Evolutionary conservation across 2,888 invertebrate species (phyloP), one percentile per base, ranked within the genome.

Genomic region (Smittia aterrima): DNA sequence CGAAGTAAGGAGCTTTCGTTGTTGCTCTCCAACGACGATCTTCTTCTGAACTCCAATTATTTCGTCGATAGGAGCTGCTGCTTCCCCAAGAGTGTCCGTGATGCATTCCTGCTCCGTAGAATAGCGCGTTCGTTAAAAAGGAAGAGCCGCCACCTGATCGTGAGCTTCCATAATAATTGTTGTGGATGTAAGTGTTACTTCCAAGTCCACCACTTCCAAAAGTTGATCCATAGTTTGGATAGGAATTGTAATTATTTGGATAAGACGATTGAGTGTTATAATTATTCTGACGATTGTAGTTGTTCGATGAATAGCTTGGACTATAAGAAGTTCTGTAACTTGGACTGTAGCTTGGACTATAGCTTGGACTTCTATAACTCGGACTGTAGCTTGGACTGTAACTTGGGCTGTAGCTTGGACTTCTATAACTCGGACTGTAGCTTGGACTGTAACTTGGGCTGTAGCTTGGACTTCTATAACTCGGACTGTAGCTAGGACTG

Each of bases 31-130:
- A 72, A 18, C 41, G 27, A 11, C 72, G 11, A 24, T 72, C 72
- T 9, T 72, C 40, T 18, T 72, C 40, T 16, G 58, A 58, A 40
- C 20, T 13, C 72, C 72, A 72, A 58, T 1, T 1, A 32, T 25
- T 47, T 16, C 54, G 27, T 1, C 54, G 41, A 20, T 54, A 47
- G 41, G 24, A 27, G 13, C 27, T 41, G 41, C 16, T n/a, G 11
- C 62, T 24, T 38, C 71, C 71, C 71, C 71, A 71, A 7, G 4
- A 2, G 16, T 71, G 32, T 11, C 71, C 71, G 27, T 54, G 54
- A 54, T 71, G 71, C 71, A 71, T 71, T 16, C 71, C 71, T 16
- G 22, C 22, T 18, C 71, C 71, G 53, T 54, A 71, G 25, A 71
- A 71, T 13, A 71, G 18, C 7, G 71, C 71, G 32, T 71, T 71